Percentiles rank a stretch among this genome's conserved stretches.
Evolutionary conservation across 1,140 invertebrate species (phyloP).

Genomic region (Phocides pigmalion): DNA sequence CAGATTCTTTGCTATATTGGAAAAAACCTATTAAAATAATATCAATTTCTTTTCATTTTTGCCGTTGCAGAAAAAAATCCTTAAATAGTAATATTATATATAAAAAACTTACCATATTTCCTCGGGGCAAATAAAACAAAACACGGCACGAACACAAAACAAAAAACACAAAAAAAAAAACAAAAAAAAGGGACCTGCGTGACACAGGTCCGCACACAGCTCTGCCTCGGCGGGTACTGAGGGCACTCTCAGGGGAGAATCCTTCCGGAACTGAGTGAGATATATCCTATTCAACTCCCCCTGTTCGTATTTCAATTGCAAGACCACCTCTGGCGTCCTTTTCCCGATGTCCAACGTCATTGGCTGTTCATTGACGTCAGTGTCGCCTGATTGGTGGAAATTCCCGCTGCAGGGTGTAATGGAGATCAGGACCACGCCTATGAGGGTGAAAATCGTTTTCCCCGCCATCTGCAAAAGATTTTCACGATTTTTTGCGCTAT

Average conservation of each 20-base stretch:
- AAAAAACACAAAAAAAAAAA: slow-evolving; percentile 45
- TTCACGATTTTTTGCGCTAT: slow-evolving; percentile 13
- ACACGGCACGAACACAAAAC: slow-evolving; percentile 34
- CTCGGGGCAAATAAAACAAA: slow-evolving; percentile 8
- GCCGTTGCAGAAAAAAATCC: no score
- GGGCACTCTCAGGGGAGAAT: slow-evolving; percentile 36
- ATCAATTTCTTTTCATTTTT: no score
- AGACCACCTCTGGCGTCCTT: slow-evolving; percentile 64
- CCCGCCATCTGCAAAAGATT: slow-evolving; percentile 51
- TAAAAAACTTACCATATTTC: slow-evolving; percentile 5
- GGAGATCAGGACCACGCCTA: slow-evolving; percentile 52
- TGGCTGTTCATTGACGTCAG: slow-evolving; percentile 45
- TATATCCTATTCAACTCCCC: slow-evolving; percentile 76
- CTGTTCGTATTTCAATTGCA: slow-evolving; percentile 72
- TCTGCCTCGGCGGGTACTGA: slow-evolving; percentile 57
- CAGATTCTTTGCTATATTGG: no score
- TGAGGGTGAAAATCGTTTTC: slow-evolving; percentile 52
- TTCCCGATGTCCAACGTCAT: slow-evolving; percentile 35
- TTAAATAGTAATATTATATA: no score
- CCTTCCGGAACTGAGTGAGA: slow-evolving; percentile 72
- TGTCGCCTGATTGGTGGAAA: slow-evolving; percentile 38
- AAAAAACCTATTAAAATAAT: no score
- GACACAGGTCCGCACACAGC: slow-evolving; percentile 72
- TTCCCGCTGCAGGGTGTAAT: slow-evolving; percentile 25
- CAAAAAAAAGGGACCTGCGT: slow-evolving; percentile 62